phyloP scores from a whole-genome alignment of 2,888 invertebrate genomes.

The Acheta domesticus region DNA sequence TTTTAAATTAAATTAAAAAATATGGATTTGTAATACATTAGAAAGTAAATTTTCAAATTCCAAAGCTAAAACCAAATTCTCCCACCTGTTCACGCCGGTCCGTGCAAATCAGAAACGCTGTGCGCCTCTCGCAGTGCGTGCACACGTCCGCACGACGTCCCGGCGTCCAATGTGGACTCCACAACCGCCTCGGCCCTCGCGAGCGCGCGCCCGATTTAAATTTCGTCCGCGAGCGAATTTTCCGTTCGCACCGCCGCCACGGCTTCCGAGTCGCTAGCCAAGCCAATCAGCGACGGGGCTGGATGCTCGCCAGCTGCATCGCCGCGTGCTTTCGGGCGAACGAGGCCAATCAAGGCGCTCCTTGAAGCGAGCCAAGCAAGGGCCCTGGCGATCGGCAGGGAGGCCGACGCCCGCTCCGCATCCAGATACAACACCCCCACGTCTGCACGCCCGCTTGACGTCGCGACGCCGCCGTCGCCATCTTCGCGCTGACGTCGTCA shows the following conservation, averaged over 20 bases:
- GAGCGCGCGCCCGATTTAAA: too few species aligned
- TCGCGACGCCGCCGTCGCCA: neutral
- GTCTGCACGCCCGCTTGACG: neutral
- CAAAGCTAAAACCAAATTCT: too few species aligned
- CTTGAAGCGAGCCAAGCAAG: slow-evolving; percentile 1
- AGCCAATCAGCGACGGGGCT: neutral
- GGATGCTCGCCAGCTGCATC: neutral
- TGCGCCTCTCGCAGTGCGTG: too few species aligned
- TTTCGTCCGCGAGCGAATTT: too few species aligned
- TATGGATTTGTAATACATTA: too few species aligned
- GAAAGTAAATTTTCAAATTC: too few species aligned
- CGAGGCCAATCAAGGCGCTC: slow-evolving; percentile 5
- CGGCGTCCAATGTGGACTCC: too few species aligned
- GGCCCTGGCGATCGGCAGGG: neutral
- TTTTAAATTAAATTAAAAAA: too few species aligned
- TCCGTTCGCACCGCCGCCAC: neutral
- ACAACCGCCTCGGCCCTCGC: too few species aligned
- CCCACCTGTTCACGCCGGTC: too few species aligned
- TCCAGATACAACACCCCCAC: neutral
- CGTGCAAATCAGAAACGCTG: too few species aligned
- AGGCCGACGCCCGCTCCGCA: neutral
- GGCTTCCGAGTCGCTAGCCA: neutral
- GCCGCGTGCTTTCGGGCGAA: neutral
- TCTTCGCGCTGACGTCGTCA: neutral
- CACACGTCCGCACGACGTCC: too few species aligned